Evolutionary conservation across 2,888 invertebrate species (phyloP), one percentile per base, ranked within the genome.

Genomic region (Carterocephalus palaemon): DNA sequence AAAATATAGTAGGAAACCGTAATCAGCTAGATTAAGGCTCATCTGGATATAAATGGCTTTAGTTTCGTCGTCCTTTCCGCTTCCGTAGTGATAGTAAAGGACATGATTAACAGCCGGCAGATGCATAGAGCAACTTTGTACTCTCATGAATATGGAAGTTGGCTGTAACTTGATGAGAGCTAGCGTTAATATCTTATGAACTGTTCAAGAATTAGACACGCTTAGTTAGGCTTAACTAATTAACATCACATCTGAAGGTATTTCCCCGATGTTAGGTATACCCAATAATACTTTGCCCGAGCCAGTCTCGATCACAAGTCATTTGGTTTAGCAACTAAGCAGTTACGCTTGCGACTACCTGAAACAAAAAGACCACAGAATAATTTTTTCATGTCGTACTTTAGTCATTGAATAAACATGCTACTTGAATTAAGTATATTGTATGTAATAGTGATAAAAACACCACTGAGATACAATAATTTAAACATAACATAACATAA

Each of bases 101-200:
- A 45, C 10, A 23, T 37, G 36, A 31, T 37, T 36, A 43, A 36
- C 17, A 36, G 19, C 36, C 15, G 26, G 28, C 20, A 38, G 38
- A 38, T 38, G 29, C 22, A 8, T 12, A 24, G 24, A 26, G 42
- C 28, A 43, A 36, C 16, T 36, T 29, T 19, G 36, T 36, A 43
- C 36, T 22, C 28, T 3, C 29, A 16, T 29, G 29, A 29, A 29
- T 15, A 28, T 28, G 12, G 28, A 28, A 38, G 26, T 29, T 23
- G 31, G 40, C 16, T 40, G 9, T 22, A 40, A 40, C 40, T 40
- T 40, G 40, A 31, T 23, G 40, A 40, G 31, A 40, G 23, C 31
- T 22, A 37, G 36, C 16, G 3, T 17, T 37, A 37, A 37, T 24
- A n/a, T 36, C 9, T 24, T 26, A 37, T 24, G 24, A 37, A 16